Base-by-base conservation (phyloP, 2,797 vertebrate species). In the Hyperoplus lanceolatus region DNA sequence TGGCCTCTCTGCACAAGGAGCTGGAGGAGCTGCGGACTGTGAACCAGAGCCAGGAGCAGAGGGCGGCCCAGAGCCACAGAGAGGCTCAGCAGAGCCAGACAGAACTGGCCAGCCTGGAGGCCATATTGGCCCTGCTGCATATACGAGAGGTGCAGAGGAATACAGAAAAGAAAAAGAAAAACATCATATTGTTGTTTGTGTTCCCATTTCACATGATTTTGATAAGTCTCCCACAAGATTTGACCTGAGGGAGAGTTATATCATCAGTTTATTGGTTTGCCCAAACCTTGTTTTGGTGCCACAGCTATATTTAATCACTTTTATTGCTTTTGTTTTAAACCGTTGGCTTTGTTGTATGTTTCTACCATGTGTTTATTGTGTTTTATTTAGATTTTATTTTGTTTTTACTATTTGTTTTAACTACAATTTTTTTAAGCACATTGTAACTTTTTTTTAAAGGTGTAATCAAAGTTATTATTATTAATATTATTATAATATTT, bases 21-120 rank as follows among this genome's bases (percentile, higher is more conserved):
- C 95, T 96, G 53, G 85, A 91, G 68, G 94, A 96, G 15, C 87
- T 97, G 77, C 96, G 89, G 74, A 81, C 80, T 1, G 83, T 93
- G 75, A 89, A 81, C 75, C 81, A 84, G 65, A 79, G 87, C 48
- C 96, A 96, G 78, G 93, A 92, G 54, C 91, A 95, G 85, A 72
- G 9, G 59, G 53, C 95, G 43, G 91, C 93, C 68, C 93, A 95
- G 64, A 95, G 90, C 93, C 82, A 68, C 70, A 90, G 92, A 73
- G 96, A 96, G 87, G 93, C 95, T 77, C 93, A 96, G 74, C 91
- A 93, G 90, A 95, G 89, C 69, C 95, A 89, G 69, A 70, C 88
- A 1, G 96, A 97, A 88, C 82, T 96, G 62, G 89, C 42, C 62
- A 62, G 92, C 73, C 83, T 97, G 85, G 95, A 97, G 92, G 94